Percentiles rank a stretch among this genome's conserved stretches.
Evolutionary conservation across 2,797 vertebrate species (phyloP).

Genomic region (Natrix natrix): DNA sequence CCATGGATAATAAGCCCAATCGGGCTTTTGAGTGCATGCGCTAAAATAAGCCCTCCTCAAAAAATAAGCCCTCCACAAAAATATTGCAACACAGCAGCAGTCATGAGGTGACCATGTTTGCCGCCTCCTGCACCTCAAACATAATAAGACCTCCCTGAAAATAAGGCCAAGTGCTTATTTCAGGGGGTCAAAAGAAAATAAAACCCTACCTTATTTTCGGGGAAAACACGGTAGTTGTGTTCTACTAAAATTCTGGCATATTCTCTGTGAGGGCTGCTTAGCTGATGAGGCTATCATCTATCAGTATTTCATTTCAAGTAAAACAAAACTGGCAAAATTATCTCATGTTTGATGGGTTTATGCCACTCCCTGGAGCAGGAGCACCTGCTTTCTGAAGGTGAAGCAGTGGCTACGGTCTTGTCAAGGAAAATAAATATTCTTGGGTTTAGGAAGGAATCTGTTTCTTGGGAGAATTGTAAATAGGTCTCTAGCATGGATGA

Average conservation of each 20-base stretch:
- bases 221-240: not conserved
- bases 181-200: no score
- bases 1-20: no score
- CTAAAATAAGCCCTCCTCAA: no score
- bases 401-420: not conserved
- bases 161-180: no score
- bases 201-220: no score
- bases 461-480: not conserved
- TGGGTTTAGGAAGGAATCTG: rapidly evolving
- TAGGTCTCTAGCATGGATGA: slow-evolving; percentile 17
- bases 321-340: rapidly evolving
- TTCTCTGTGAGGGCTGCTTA: not conserved
- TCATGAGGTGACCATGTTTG: no score
- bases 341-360: rapidly evolving
- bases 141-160: no score
- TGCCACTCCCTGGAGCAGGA: not conserved
- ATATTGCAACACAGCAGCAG: no score
- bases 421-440: not conserved
- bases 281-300: not conserved
- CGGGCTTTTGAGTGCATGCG: no score
- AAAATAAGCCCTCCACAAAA: no score
- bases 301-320: not conserved
- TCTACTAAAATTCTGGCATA: not conserved
- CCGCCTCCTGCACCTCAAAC: no score
- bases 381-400: not conserved